Evolutionary conservation across 2,888 invertebrate species (phyloP).

Genomic region (Flexamia atlantica): DNA sequence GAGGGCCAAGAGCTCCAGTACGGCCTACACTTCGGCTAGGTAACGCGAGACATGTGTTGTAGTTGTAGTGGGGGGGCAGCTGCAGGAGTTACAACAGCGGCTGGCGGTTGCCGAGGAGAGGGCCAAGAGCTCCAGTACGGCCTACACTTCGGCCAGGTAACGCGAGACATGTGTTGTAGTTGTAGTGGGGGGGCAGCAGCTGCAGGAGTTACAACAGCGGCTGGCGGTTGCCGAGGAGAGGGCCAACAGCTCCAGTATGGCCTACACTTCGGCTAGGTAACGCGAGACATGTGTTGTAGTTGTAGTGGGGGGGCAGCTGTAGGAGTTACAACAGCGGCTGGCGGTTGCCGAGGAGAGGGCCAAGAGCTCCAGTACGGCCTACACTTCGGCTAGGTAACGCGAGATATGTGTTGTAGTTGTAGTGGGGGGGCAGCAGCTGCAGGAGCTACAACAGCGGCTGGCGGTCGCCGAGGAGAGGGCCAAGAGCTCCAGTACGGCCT

Average conservation of each 20-base stretch:
- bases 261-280: slow-evolving; percentile 88
- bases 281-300: not conserved
- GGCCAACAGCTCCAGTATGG: slow-evolving; percentile 86
- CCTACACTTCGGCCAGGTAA: slow-evolving; percentile 88
- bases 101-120: slow-evolving; percentile 85
- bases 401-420: no score
- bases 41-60: slow-evolving; percentile 69
- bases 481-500: slow-evolving; percentile 87
- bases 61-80: slow-evolving; percentile 91
- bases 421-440: slow-evolving; percentile 88
- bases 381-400: slow-evolving; percentile 85
- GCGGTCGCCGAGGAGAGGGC: slow-evolving; percentile 84
- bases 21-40: slow-evolving; percentile 89
- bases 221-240: slow-evolving; percentile 85
- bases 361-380: slow-evolving; percentile 87
- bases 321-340: slow-evolving; percentile 84
- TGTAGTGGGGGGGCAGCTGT: slow-evolving; percentile 81
- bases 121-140: slow-evolving; percentile 86
- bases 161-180: slow-evolving; percentile 73
- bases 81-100: slow-evolving; percentile 87
- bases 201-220: slow-evolving; percentile 87
- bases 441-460: slow-evolving; percentile 84
- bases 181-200: slow-evolving; percentile 90
- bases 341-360: slow-evolving; percentile 84
- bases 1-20: slow-evolving; percentile 86